Conservation (phyloP, 2,113 vertebrate species). For the Hippotragus niger region DNA sequence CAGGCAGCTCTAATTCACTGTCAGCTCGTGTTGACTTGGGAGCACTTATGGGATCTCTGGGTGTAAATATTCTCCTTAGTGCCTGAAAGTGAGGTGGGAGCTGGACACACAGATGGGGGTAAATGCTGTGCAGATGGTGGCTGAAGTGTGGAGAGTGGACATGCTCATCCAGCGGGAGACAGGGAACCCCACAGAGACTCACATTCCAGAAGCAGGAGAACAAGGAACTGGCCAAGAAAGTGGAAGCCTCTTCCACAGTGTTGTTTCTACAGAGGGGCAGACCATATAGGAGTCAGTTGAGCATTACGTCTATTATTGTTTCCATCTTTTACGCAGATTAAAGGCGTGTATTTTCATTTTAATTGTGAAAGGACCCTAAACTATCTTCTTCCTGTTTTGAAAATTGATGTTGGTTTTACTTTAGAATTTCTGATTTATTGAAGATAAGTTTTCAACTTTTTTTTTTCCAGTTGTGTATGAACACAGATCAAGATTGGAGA, state of each 20-base stretch:
- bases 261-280: neutral
- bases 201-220: neutral
- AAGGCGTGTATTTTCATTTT: neutral
- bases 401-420: neutral
- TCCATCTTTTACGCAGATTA: neutral
- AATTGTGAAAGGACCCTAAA: neutral
- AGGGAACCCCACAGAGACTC: neutral
- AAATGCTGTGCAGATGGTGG: too few relatives aligned
- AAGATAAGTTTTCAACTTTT: slow-evolving; percentile 28
- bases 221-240: neutral
- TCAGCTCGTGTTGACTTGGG: neutral
- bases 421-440: neutral
- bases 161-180: neutral
- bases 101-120: neutral
- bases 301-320: neutral
- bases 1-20: neutral
- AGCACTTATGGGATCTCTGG: neutral
- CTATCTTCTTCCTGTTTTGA: neutral
- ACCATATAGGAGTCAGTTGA: neutral
- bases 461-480: slow-evolving; percentile 93
- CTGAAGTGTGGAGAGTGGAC: neutral
- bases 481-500: slow-evolving; percentile 97
- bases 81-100: neutral
- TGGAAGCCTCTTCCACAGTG: neutral
- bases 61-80: neutral